A percentile compares a stretch with the other conserved stretches of the same genome.
phyloP scores from a whole-genome alignment of 2,797 vertebrate species.

The Clamator glandarius region DNA sequence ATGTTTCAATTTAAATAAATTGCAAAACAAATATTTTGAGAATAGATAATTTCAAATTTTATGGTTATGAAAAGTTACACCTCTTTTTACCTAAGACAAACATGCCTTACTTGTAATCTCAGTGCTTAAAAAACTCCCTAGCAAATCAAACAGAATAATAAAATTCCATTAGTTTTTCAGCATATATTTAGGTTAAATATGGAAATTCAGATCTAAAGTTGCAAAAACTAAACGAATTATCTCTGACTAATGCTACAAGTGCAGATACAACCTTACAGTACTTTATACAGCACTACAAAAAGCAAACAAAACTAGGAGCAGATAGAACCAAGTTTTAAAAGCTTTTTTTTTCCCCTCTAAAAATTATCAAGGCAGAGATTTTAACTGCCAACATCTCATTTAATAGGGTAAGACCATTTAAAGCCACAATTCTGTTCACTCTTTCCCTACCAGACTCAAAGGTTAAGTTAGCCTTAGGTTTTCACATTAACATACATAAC shows the following conservation, averaged over 20 bases:
- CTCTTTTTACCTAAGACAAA: background rate
- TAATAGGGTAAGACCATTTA: background rate
- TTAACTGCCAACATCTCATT: background rate
- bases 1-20: background rate
- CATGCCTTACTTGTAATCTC: background rate
- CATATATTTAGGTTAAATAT: background rate
- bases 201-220: background rate
- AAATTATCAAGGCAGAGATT: background rate
- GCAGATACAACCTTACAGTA: background rate
- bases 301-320: background rate
- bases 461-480: background rate
- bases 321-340: background rate
- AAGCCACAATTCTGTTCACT: background rate
- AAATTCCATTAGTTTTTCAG: background rate
- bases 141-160: background rate
- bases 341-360: background rate
- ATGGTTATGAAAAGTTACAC: background rate
- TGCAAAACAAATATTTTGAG: background rate
- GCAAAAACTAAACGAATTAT: background rate
- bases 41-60: background rate
- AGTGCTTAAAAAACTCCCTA: background rate
- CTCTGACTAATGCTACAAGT: background rate
- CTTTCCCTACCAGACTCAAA: background rate
- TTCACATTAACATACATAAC: background rate
- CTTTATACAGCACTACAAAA: background rate